These are phyloP conservation scores for Cyclargus thomasi DNA, from an alignment of 1,140 invertebrate genomes.

Conservation along the genomic window DNA sequence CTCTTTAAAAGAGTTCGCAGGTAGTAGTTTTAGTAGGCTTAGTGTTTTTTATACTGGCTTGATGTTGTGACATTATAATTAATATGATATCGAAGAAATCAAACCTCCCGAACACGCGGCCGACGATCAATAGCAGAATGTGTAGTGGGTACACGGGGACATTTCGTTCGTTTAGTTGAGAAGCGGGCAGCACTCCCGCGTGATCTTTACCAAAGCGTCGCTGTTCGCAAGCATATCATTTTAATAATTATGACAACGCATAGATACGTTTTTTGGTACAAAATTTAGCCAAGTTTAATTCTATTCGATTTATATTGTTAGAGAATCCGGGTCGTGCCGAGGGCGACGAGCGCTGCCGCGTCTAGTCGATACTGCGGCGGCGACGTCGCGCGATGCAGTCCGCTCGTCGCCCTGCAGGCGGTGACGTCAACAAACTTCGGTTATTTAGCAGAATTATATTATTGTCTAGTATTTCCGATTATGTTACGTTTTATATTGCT, in stretches of 20 bases:
- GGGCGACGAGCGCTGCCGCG: conserved; percentile 20
- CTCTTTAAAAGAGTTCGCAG: conserved; percentile 76
- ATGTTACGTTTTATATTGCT: conserved; percentile 75
- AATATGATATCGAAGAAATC: conserved; percentile 62
- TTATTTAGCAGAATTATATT: conserved; percentile 75
- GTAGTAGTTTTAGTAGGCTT: conserved; percentile 76
- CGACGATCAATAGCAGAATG: conserved; percentile 66
- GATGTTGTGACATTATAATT: conserved; percentile 76
- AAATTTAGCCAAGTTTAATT: conserved; percentile 71
- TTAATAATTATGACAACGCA: conserved; percentile 51
- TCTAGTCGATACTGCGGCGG: conserved; percentile 59
- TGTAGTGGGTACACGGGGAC: conserved; percentile 66
- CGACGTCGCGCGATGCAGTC: conserved; percentile 34
- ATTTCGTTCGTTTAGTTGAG: conserved; percentile 51
- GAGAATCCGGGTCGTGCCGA: conserved; percentile 62
- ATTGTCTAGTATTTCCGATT: conserved; percentile 73
- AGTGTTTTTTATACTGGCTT: conserved; percentile 77
- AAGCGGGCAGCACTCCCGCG: conserved; percentile 52
- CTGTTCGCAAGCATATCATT: conserved; percentile 73
- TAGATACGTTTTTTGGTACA: conserved; percentile 71
- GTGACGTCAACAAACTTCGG: conserved; percentile 61
- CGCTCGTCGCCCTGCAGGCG: conserved; percentile 42
- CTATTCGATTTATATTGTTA: conserved; percentile 71
- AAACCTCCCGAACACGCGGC: conserved; percentile 61
- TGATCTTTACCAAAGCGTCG: conserved; percentile 70